phyloP scores from a whole-genome alignment of 2,797 vertebrate genomes.

The Microctenopoma steveboyesi region DNA sequence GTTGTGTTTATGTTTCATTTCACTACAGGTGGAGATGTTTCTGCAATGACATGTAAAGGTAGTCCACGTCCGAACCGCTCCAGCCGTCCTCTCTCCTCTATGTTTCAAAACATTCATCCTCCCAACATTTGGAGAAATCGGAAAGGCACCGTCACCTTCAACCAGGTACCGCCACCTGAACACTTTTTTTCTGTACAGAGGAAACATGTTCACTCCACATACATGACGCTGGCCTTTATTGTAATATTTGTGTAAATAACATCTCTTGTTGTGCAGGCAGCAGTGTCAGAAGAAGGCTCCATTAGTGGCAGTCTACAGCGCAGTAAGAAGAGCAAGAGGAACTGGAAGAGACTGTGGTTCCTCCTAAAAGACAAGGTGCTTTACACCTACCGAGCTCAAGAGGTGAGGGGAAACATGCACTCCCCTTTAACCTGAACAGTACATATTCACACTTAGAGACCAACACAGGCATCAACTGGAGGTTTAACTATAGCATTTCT shows the following conservation, averaged over 20 bases:
- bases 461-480: not conserved
- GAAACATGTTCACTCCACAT: not conserved
- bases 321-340: slow-evolving; percentile 91
- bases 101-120: slow-evolving; percentile 94
- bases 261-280: slow-evolving; percentile 54
- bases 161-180: slow-evolving; percentile 81
- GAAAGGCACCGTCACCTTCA: slow-evolving; percentile 90
- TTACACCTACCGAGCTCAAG: slow-evolving; percentile 92
- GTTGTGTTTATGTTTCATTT: slow-evolving; percentile 23
- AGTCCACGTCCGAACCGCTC: slow-evolving; percentile 85
- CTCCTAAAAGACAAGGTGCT: slow-evolving; percentile 99
- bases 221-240: not conserved
- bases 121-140: slow-evolving; percentile 92
- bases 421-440: slow-evolving; percentile 71
- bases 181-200: not conserved
- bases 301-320: slow-evolving; percentile 93
- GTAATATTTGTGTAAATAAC: not conserved
- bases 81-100: slow-evolving; percentile 89
- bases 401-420: slow-evolving; percentile 85
- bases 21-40: slow-evolving; percentile 79
- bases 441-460: slow-evolving; percentile 26
- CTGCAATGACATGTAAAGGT: slow-evolving; percentile 75
- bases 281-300: slow-evolving; percentile 75
- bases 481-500: not conserved
- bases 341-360: slow-evolving; percentile 98